These are phyloP conservation scores for Percopsis omiscomaycus DNA, from an alignment of 2,797 vertebrate species.

Conservation along the genomic window DNA sequence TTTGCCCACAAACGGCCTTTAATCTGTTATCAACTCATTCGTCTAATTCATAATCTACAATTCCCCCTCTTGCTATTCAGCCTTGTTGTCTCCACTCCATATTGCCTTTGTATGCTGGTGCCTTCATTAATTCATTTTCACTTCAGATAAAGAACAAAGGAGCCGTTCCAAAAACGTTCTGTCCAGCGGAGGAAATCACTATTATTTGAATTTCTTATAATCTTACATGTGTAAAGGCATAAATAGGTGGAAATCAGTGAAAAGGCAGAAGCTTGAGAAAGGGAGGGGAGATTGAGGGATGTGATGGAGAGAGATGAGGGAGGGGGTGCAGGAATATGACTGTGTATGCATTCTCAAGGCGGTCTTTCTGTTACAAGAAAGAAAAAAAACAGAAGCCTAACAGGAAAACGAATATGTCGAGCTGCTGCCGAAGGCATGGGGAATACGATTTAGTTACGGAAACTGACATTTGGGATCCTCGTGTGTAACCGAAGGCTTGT, in stretches of 20 bases:
- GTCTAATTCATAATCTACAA: slow-evolving; percentile 29
- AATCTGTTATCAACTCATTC: slow-evolving; percentile 43
- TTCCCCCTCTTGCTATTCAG: slow-evolving; percentile 17
- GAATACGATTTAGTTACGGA: slow-evolving; percentile 47
- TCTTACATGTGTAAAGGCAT: slow-evolving; percentile 21
- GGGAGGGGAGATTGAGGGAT: slow-evolving; percentile 71
- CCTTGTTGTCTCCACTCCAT: slow-evolving; percentile 33
- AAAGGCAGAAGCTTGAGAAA: slow-evolving; percentile 59
- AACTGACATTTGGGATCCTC: slow-evolving; percentile 33
- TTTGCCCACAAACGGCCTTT: slow-evolving; percentile 31
- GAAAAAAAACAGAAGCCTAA: slow-evolving; percentile 59
- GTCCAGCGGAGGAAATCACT: slow-evolving; percentile 13
- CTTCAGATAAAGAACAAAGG: slow-evolving; percentile 66
- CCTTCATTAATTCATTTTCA: slow-evolving; percentile 59
- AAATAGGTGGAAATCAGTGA: slow-evolving; percentile 53
- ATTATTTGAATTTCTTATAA: slow-evolving; percentile 16
- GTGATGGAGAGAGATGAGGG: slow-evolving; percentile 72
- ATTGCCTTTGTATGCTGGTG: slow-evolving; percentile 57
- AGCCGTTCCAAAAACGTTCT: slow-evolving; percentile 20
- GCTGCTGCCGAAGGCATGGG: slow-evolving; percentile 62
- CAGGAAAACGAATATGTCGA: slow-evolving; percentile 64
- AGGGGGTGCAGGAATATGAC: slow-evolving; percentile 73
- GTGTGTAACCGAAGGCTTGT: slow-evolving; percentile 36
- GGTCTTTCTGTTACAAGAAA: slow-evolving; percentile 79
- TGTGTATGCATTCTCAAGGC: slow-evolving; percentile 80